phyloP scores from a whole-genome alignment of 2,888 invertebrate species.

The Celastrina argiolus region DNA sequence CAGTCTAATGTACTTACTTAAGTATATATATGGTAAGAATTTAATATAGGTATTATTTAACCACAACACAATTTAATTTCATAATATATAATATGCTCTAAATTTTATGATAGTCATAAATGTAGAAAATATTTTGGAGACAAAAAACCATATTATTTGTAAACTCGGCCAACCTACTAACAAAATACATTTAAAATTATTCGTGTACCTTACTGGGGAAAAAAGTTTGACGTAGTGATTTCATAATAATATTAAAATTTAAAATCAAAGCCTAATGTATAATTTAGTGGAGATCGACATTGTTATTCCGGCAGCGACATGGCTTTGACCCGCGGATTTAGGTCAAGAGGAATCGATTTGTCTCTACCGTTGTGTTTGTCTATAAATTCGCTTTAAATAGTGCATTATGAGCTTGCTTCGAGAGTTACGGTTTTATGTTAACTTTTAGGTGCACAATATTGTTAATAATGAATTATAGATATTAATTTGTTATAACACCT shows the following conservation, averaged over 20 bases:
- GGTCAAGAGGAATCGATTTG: slow-evolving; percentile 72
- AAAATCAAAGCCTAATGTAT: slow-evolving; percentile 2
- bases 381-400: slow-evolving; percentile 33
- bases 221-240: not conserved
- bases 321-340: slow-evolving; percentile 67
- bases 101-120: too few relatives aligned
- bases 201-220: not conserved
- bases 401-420: slow-evolving; percentile 17
- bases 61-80: too few relatives aligned
- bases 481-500: not conserved
- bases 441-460: too few relatives aligned
- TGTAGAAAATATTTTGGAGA: too few relatives aligned
- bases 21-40: too few relatives aligned
- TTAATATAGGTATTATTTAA: too few relatives aligned
- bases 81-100: too few relatives aligned
- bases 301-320: slow-evolving; percentile 42
- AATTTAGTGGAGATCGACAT: slow-evolving; percentile 24
- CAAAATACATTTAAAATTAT: not conserved
- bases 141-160: not conserved
- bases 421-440: not conserved
- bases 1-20: too few relatives aligned
- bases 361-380: slow-evolving; percentile 33
- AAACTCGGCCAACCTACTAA: not conserved
- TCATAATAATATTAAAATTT: slow-evolving; percentile 5
- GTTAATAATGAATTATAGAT: not conserved